Conservation (phyloP, 2,888 invertebrate genomes). For the Limnephilus rhombicus region DNA sequence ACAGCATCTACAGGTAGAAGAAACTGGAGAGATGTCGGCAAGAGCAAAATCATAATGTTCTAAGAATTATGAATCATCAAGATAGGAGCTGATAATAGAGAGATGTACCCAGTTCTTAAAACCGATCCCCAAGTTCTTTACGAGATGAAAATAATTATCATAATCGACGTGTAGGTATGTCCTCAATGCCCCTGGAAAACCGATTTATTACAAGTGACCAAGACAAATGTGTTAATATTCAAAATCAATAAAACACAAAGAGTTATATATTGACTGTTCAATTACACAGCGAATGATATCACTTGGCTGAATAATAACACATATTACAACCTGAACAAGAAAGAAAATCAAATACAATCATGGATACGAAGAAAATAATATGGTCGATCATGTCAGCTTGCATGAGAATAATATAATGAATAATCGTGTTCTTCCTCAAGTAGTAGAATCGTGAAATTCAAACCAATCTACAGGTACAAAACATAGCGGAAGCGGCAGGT, state of each 20-base stretch:
- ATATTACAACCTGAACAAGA: background rate
- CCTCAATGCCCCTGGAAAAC: background rate
- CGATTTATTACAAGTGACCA: background rate
- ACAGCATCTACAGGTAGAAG: no score
- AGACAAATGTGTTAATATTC: background rate
- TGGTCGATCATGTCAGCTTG: background rate
- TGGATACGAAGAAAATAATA: background rate
- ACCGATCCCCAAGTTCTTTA: background rate
- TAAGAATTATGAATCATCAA: no score
- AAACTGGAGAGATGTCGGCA: background rate
- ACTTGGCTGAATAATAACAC: background rate
- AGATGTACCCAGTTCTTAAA: background rate
- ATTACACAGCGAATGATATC: background rate
- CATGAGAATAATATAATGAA: background rate
- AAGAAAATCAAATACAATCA: background rate
- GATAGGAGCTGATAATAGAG: no score
- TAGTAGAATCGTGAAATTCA: background rate
- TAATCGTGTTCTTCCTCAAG: background rate
- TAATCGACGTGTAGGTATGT: background rate
- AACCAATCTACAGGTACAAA: background rate
- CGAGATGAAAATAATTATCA: background rate
- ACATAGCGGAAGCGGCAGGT: conserved; percentile 14
- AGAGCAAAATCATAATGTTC: background rate
- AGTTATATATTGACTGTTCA: background rate
- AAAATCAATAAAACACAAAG: background rate